Evolutionary conservation across 2,888 invertebrate genomes (phyloP).

Genomic region (Tenthredo scrophulariae): DNA sequence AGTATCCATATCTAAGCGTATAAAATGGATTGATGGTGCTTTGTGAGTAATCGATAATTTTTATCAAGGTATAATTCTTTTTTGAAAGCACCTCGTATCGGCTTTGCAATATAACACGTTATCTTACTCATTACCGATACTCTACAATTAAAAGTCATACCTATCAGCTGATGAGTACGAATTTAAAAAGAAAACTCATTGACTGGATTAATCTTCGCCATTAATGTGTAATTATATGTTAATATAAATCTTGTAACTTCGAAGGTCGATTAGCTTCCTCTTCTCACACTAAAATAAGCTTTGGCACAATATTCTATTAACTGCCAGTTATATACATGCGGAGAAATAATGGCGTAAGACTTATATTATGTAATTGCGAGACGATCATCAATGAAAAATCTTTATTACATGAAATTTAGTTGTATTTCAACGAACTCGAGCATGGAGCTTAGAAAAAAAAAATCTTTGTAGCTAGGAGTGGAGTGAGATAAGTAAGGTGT

Average conservation of each 20-base stretch:
- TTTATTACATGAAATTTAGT: neutral
- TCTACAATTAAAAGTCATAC: too few relatives aligned
- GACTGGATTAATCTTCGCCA: neutral
- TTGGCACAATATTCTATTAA: neutral
- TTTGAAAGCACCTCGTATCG: neutral
- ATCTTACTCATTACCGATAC: neutral
- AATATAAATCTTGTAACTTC: neutral
- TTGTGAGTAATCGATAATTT: neutral
- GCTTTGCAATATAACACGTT: neutral
- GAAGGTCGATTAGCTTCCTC: neutral
- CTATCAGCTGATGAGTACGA: neutral
- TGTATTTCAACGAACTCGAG: neutral
- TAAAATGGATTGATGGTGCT: slow-evolving; percentile 3
- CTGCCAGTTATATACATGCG: neutral
- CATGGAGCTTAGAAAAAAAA: neutral
- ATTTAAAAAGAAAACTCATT: neutral
- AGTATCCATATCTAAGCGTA: neutral
- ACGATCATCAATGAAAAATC: neutral
- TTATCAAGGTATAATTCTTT: neutral
- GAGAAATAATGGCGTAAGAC: neutral
- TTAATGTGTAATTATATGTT: neutral
- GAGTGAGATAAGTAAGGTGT: neutral
- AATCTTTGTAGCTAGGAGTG: neutral
- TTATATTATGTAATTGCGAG: neutral
- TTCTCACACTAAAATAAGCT: neutral